A percentile compares a stretch with the other conserved stretches of the same genome.
These are phyloP conservation scores for Autographa pulchrina DNA, from an alignment of 2,888 invertebrate genomes.

Conservation along the genomic window DNA sequence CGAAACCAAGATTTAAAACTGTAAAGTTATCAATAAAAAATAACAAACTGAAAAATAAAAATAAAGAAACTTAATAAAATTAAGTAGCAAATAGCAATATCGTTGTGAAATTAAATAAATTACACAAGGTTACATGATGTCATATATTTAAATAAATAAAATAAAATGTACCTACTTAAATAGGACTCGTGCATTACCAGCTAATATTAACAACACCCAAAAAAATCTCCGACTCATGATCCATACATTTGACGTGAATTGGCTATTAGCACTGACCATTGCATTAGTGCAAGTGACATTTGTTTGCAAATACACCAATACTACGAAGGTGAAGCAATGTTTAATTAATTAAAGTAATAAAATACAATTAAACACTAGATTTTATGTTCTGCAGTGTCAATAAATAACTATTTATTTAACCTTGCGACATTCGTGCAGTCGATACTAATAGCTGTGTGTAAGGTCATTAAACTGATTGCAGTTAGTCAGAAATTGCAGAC, in stretches of 20 bases:
- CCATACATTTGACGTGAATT: too few relatives aligned
- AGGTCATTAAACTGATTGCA: conserved; percentile 19
- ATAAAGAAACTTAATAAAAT: background rate
- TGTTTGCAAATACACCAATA: background rate
- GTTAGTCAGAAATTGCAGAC: conserved; percentile 34
- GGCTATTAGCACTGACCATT: too few relatives aligned
- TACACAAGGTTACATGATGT: too few relatives aligned
- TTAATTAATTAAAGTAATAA: background rate
- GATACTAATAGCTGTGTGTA: background rate
- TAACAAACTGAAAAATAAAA: too few relatives aligned
- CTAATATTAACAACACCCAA: too few relatives aligned
- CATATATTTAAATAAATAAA: too few relatives aligned
- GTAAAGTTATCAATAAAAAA: background rate
- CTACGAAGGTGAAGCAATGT: background rate
- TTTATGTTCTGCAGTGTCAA: background rate
- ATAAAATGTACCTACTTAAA: too few relatives aligned
- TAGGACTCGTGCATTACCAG: too few relatives aligned
- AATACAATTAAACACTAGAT: background rate
- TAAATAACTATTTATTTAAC: conserved; percentile 14
- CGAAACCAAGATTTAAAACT: background rate
- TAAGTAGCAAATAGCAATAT: background rate
- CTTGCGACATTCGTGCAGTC: conserved; percentile 31
- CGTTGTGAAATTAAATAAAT: too few relatives aligned
- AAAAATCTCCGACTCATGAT: too few relatives aligned
- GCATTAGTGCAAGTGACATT: background rate